Evolutionary conservation across 2,797 vertebrate genomes (phyloP).

Genomic region (Gymnothorax javanicus): DNA sequence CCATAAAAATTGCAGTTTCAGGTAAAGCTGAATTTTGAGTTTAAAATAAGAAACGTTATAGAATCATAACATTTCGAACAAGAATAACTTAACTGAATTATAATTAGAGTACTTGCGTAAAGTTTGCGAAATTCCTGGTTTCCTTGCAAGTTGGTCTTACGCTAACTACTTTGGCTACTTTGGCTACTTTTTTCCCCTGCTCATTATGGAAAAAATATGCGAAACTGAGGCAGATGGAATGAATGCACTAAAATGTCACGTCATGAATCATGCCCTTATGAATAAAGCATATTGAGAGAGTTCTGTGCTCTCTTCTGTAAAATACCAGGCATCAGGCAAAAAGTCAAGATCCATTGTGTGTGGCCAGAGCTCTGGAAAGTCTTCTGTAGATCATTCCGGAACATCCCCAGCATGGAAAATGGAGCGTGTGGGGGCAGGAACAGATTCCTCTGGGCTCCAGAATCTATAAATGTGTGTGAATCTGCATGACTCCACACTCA

Average conservation of each 20-base stretch:
- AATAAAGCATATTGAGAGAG: slow-evolving; percentile 68
- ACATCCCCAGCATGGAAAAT: slow-evolving; percentile 6
- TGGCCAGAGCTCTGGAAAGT: slow-evolving; percentile 43
- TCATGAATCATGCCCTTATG: slow-evolving; percentile 60
- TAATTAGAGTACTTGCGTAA: not conserved
- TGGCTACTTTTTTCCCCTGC: not conserved
- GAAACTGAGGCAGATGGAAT: slow-evolving; percentile 58
- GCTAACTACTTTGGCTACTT: not conserved
- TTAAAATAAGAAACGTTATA: too few relatives aligned
- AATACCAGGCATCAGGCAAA: slow-evolving; percentile 66
- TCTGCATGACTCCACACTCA: slow-evolving; percentile 11
- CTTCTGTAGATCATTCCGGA: slow-evolving; percentile 45
- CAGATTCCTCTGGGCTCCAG: slow-evolving; percentile 6
- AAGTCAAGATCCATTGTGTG: slow-evolving; percentile 54
- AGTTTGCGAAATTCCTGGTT: not conserved
- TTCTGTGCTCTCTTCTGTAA: slow-evolving; percentile 58
- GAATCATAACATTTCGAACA: too few relatives aligned
- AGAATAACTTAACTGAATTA: too few relatives aligned
- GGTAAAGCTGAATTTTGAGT: too few relatives aligned
- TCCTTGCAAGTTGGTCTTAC: not conserved
- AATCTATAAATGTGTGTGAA: not conserved
- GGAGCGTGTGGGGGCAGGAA: not conserved
- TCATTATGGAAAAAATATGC: slow-evolving; percentile 26
- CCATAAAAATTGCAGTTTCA: not conserved
- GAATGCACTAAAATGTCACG: slow-evolving; percentile 67